Base-by-base conservation (phyloP, 2,113 vertebrate genomes). In the Apteryx mantelli region DNA sequence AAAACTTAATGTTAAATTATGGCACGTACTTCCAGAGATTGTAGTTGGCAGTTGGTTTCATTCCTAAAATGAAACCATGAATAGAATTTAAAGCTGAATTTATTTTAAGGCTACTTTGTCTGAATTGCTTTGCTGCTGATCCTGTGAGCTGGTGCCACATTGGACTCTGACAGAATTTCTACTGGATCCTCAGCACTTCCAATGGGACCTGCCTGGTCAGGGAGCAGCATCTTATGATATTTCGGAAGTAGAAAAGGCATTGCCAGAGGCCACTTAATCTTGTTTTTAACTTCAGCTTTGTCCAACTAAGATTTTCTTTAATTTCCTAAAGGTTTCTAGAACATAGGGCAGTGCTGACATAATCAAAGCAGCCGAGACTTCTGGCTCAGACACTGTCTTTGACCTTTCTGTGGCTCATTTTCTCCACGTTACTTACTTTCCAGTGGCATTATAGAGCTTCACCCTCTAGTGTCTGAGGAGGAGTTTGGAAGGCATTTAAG, bases 401-500 rank as follows among this genome's bases (percentile, higher is more conserved):
- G 93, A 96, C 93, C 91, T 96, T 82, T 86, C 82, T 0, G 17
- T 56, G 82, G 75, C 46, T 97, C 71, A 7, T 96, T 95, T 94
- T 97, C 91, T 90, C 76, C 84, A 87, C 86, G 82, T 52, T 90
- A 61, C 81, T 89, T 76, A 82, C 76, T 95, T 93, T 75, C 46
- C 85, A 79, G 82, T 44, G 32, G 73, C 95, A 93, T 71, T 94
- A 88, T 74, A 88, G 88, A 91, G 87, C 48, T 96, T 97, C 91
- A 94, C 80, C 88, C 76, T 95, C 93, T 96, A 96, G 94, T 94
- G 88, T 91, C 89, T 94, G 73, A 95, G 95, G 91, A 97, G 93
- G 93, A 94, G 95, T 76, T 94, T 86, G 94, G 87, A 91, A 96
- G 65, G 82, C 76, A 58, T 93, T 83, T 88, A 66, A 97, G 93